Percentiles rank a stretch among this genome's conserved stretches.
phyloP scores from a whole-genome alignment of 2,113 vertebrate species.

The Morone chrysops region DNA sequence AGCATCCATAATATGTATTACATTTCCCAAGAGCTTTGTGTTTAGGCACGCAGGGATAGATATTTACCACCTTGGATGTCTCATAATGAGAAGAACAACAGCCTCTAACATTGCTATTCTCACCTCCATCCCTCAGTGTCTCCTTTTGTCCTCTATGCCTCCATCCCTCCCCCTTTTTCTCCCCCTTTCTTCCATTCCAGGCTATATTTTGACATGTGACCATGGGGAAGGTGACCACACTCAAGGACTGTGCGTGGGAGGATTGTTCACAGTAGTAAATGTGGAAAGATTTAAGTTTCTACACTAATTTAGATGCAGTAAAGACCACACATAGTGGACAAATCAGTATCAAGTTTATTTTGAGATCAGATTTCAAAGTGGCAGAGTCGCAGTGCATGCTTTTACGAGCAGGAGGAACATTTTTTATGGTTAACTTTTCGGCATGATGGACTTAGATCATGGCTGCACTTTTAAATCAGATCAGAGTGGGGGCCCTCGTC shows the following conservation, averaged over 20 bases:
- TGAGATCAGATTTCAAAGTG: constrained; percentile 10
- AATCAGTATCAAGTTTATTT: constrained; percentile 8
- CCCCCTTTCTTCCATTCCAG: not conserved
- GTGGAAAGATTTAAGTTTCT: constrained; percentile 5
- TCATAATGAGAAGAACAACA: constrained; percentile 16
- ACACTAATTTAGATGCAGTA: not conserved
- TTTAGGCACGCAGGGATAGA: constrained; percentile 15
- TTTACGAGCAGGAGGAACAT: constrained; percentile 7
- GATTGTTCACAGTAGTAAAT: constrained; percentile 18
- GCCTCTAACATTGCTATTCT: constrained; percentile 17
- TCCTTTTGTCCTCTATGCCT: constrained; percentile 50
- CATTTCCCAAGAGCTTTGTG: constrained; percentile 2
- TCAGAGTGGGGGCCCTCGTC: constrained; percentile 32
- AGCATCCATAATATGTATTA: not conserved
- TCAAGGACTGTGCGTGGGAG: constrained; percentile 39
- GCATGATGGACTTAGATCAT: constrained; percentile 35
- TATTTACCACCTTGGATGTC: constrained; percentile 17
- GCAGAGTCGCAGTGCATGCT: not conserved
- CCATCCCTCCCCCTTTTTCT: not conserved
- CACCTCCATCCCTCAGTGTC: constrained; percentile 28
- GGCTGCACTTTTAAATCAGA: constrained; percentile 64
- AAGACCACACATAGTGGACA: not conserved
- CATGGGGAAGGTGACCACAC: constrained; percentile 45
- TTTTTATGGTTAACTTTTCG: constrained; percentile 33
- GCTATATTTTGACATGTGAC: constrained; percentile 46